Base-by-base conservation (phyloP, 2,113 vertebrate genomes). In the Tetraodon nigroviridis region DNA sequence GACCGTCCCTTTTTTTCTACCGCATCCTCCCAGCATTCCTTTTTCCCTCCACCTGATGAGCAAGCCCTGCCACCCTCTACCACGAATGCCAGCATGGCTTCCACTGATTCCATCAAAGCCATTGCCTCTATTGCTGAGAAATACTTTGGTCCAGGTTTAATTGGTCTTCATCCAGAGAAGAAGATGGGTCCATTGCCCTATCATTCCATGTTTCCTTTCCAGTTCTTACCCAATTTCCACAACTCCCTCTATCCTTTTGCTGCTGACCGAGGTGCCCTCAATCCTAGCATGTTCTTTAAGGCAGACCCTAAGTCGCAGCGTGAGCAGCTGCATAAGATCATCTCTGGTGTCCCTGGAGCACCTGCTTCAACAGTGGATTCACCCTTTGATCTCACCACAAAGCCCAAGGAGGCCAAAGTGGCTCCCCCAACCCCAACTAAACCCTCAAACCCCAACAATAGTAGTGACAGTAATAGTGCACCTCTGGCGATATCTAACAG, bases 41-140 rank as follows among this genome's bases (percentile, higher is more conserved):
- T 98, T 87, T 96, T 98, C 58, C 96, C 96, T 5, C 95, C 97
- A 0, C 96, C 94, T 0, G 94, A 98, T 32, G 97, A 98, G 78
- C 95, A 98, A 88, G 91, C 95, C 51, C 91, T 98, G 20, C 92
- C 93, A 0, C 84, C 94, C 27, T 82, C 92, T 0, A 90, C 92
- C 1, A 89, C 92, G 1, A 89, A 96, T 0, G 93, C 94, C 16
- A 95, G 94, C 85, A 90, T 91, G 1, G 91, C 92, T 2, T 89
- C 95, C 0, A 96, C 94, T 16, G 97, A 99, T 91, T 99, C 97
- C 27, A 99, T 99, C 71, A 99, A 99, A 89, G 97, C 97, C 22
- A 99, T 99, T 0, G 97, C 97, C 7, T 99, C 96, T 77, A 99
- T 99, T 3, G 97, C 97, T 0, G 97, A 99, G 90, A 98, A 99